Conservation (phyloP, 2,797 vertebrate genomes). For the Tympanoctomys barrerae region DNA sequence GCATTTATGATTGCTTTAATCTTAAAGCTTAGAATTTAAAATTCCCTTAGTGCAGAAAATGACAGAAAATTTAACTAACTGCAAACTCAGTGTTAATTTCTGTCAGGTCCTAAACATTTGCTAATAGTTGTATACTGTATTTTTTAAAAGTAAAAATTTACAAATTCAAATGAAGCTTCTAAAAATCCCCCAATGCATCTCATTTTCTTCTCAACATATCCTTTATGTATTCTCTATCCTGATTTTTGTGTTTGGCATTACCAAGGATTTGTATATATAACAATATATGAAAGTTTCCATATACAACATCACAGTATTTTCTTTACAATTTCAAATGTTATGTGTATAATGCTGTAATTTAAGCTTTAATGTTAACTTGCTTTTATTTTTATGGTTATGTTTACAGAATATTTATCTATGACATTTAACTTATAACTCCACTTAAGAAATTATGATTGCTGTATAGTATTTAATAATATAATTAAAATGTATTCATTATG, state of each 20-base stretch:
- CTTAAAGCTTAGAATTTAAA: not conserved
- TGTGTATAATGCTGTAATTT: not conserved
- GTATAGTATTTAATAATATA: not conserved
- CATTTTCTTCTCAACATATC: not conserved
- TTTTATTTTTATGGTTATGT: conserved; percentile 20
- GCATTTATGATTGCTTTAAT: conserved; percentile 15
- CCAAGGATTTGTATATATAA: not conserved
- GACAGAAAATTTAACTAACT: not conserved
- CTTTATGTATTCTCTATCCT: not conserved
- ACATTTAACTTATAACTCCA: not conserved
- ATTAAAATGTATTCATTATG: conserved; percentile 17
- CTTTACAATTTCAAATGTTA: not conserved
- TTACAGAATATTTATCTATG: not conserved
- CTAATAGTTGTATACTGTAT: not conserved
- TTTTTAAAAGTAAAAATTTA: not conserved
- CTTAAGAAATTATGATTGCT: not conserved
- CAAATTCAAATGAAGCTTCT: not conserved
- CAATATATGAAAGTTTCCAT: not conserved
- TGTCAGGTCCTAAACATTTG: not conserved
- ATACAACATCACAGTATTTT: not conserved
- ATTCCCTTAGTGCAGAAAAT: not conserved
- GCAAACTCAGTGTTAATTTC: not conserved
- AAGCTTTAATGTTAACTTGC: not conserved
- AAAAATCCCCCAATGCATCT: not conserved
- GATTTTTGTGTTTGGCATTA: not conserved